Base-by-base conservation (phyloP, 2,113 vertebrate genomes). In the Leiothrix lutea region DNA sequence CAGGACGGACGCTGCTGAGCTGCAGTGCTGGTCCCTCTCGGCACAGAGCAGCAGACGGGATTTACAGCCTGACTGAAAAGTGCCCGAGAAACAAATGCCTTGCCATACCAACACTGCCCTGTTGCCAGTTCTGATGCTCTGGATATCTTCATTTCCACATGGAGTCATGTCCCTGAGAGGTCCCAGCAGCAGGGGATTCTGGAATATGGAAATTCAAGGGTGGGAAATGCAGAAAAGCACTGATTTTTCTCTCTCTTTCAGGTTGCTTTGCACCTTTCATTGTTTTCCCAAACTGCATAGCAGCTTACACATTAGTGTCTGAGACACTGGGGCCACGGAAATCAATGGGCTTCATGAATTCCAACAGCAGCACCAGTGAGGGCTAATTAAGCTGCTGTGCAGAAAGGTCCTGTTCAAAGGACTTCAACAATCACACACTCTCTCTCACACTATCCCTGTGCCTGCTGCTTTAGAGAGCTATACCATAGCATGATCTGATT, bases 101-200 rank as follows among this genome's bases (percentile, higher is more conserved):
- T 81, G 75, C 88, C 94, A 83, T 83, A 73, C 64, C 73, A 80
- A 90, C 42, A 54, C 57, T 42, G 67, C 44, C 61, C 88, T 85
- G 90, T 8, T 78, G 79, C 67, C 86, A 79, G 44, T 81, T 69
- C 62, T 88, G 92, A 95, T 86, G 79, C 87, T 88, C 97, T 94
- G 91, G 48, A 6, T 72, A 75, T 92, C 92, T 96, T 86, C 93
- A 90, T 91, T 94, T 93, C 84, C 36, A 54, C 72, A 60, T 75
- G 79, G 75, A 94, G 94, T 95, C 97, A 96, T 90, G 93, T 98
- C 98, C 98, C 98, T 98, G 98, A 98, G 98, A 98, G 96, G 96
- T 81, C 64, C 96, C 3, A 45, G 94, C 74, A 90, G 92, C 92
- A 72, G 33, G 44, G 73, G 48, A n/a, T 88, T 78, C 85, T 89